phyloP scores from a whole-genome alignment of 2,888 invertebrate species.

The Sialis fuliginosa region DNA sequence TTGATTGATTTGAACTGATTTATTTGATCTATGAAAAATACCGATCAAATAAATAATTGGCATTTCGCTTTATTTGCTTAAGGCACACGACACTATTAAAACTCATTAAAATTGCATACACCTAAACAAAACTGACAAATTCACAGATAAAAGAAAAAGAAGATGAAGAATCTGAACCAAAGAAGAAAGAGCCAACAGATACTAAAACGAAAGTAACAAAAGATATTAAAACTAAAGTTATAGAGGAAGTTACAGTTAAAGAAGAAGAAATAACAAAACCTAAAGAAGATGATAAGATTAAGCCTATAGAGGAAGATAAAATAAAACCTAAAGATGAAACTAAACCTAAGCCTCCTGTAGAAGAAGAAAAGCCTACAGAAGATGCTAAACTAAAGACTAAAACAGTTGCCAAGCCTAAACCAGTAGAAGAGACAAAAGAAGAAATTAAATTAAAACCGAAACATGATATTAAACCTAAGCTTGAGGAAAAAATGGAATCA shows the following conservation, averaged over 20 bases:
- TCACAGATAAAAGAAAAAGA: slow-evolving; percentile 5
- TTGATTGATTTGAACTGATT: no score
- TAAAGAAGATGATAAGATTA: neutral
- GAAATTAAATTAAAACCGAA: neutral
- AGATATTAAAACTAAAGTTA: neutral
- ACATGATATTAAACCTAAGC: slow-evolving; percentile 6
- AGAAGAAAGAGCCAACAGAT: neutral
- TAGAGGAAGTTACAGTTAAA: neutral
- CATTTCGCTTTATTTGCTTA: no score
- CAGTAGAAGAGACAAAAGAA: neutral
- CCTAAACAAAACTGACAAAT: neutral
- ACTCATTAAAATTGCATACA: no score
- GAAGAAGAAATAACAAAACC: neutral
- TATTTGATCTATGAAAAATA: no score
- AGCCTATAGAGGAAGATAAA: slow-evolving; percentile 5
- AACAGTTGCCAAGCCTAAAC: neutral
- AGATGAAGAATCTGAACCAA: slow-evolving; percentile 4
- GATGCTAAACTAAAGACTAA: neutral
- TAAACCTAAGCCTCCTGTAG: slow-evolving; percentile 1
- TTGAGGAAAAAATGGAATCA: no score
- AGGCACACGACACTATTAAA: no score
- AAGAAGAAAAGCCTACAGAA: slow-evolving; percentile 4
- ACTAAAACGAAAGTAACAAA: neutral
- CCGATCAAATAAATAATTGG: no score
- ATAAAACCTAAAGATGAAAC: neutral